phyloP scores from a whole-genome alignment of 2,797 vertebrate genomes.

The Phataginus tetradactyla region DNA sequence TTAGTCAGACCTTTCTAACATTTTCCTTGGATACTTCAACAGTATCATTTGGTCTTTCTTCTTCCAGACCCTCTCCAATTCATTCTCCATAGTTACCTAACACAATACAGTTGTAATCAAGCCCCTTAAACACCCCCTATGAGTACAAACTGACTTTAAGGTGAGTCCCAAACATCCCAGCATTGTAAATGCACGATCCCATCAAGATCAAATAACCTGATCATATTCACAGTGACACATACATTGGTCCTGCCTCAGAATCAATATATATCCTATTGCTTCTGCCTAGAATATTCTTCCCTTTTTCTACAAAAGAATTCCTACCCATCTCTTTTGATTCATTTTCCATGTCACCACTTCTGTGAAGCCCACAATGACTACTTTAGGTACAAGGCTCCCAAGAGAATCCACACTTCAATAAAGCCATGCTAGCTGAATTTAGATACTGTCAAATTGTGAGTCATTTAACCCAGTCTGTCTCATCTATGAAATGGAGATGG shows the following conservation, averaged over 20 bases:
- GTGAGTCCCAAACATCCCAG: not conserved
- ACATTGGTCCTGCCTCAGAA: not conserved
- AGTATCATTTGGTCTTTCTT: not conserved
- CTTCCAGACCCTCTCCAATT: not conserved
- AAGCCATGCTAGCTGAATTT: not conserved
- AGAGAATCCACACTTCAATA: not conserved
- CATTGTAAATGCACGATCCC: constrained; percentile 16
- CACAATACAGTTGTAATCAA: constrained; percentile 1
- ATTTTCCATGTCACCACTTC: not conserved
- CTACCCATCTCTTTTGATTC: not conserved
- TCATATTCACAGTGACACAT: not conserved
- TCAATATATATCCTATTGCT: not conserved
- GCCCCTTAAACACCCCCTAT: not conserved
- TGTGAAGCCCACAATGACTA: not conserved
- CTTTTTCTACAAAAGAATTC: constrained; percentile 22
- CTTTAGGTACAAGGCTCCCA: not conserved
- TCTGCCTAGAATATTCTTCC: constrained; percentile 12
- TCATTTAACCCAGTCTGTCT: not conserved
- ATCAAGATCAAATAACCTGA: not conserved
- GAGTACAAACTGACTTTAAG: not conserved
- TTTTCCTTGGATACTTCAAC: not conserved
- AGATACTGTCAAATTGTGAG: not conserved
- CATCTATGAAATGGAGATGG: not conserved
- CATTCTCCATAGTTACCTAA: constrained; percentile 16
- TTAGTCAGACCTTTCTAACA: not conserved